A percentile compares a stretch with the other conserved stretches of the same genome.
Conservation (phyloP, 2,797 vertebrate species). For the Smutsia temminckii region DNA sequence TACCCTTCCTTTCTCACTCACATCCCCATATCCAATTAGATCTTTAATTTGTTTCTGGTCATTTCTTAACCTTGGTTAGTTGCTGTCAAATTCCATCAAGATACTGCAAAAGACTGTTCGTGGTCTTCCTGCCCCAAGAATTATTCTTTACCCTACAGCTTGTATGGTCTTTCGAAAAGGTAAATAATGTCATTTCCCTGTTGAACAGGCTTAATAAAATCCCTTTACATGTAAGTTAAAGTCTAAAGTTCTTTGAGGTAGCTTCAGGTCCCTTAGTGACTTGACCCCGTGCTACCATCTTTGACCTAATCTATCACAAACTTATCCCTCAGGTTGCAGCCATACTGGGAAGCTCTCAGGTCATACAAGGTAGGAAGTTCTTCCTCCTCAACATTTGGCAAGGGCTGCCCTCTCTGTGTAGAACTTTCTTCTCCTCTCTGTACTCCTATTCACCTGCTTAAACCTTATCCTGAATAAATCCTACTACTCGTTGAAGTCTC, state of each 20-base stretch:
- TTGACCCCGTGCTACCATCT: neutral
- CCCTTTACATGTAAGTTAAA: neutral
- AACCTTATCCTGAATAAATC: neutral
- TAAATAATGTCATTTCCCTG: constrained; percentile 21
- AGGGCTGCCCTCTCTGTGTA: neutral
- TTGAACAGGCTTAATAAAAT: neutral
- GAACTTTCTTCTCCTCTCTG: neutral
- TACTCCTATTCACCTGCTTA: neutral
- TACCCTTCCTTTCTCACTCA: neutral
- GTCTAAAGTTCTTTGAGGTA: constrained; percentile 10
- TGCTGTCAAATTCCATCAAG: neutral
- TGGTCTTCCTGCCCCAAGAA: neutral
- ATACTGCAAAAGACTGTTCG: neutral
- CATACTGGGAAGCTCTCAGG: neutral
- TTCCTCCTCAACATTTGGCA: neutral
- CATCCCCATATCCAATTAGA: neutral
- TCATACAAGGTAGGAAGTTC: neutral
- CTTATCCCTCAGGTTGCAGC: neutral
- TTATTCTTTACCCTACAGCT: neutral
- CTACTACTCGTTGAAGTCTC: neutral
- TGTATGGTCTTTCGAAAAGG: neutral
- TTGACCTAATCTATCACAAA: constrained; percentile 10
- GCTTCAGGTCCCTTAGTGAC: neutral
- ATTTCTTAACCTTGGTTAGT: neutral
- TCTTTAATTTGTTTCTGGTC: neutral